Evolutionary conservation across 2,113 vertebrate genomes (phyloP).

Genomic region (Sander vitreus): DNA sequence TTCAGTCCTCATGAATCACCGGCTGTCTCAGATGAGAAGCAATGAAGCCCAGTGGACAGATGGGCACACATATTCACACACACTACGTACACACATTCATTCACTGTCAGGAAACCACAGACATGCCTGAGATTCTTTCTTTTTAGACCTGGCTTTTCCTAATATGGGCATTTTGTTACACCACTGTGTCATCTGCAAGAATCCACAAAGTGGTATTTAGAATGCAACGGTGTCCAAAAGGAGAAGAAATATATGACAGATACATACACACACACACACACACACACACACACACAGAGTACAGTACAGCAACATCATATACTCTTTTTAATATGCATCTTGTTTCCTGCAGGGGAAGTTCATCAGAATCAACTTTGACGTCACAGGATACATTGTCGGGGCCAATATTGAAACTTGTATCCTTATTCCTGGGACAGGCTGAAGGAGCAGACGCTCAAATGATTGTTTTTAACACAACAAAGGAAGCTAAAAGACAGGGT

Average conservation of each 20-base stretch:
- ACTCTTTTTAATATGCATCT: constrained; percentile 3
- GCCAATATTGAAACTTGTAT: constrained; percentile 99
- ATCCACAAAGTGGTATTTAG: constrained; percentile 26
- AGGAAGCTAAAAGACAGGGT: neutral
- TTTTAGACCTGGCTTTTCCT: constrained; percentile 59
- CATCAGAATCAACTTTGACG: constrained; percentile 98
- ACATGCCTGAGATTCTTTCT: constrained; percentile 67
- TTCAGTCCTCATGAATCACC: constrained; percentile 49
- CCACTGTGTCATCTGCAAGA: constrained; percentile 10
- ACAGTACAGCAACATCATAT: neutral
- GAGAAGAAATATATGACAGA: constrained; percentile 9
- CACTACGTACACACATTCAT: constrained; percentile 12
- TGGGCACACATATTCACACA: constrained; percentile 17
- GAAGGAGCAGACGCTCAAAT: neutral
- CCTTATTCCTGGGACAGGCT: constrained; percentile 74
- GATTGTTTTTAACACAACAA: constrained; percentile 3
- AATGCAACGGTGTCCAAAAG: neutral
- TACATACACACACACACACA: neutral
- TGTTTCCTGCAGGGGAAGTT: constrained; percentile 92
- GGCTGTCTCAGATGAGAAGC: constrained; percentile 28
- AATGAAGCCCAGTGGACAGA: constrained; percentile 32
- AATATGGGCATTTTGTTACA: constrained; percentile 60
- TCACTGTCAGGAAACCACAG: constrained; percentile 63
- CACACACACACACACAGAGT: neutral
- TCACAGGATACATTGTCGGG: constrained; percentile 98